Percentiles rank a stretch among this genome's conserved stretches.
Evolutionary conservation across 2,888 invertebrate genomes (phyloP).

Genomic region (Boloria euphrosyne): DNA sequence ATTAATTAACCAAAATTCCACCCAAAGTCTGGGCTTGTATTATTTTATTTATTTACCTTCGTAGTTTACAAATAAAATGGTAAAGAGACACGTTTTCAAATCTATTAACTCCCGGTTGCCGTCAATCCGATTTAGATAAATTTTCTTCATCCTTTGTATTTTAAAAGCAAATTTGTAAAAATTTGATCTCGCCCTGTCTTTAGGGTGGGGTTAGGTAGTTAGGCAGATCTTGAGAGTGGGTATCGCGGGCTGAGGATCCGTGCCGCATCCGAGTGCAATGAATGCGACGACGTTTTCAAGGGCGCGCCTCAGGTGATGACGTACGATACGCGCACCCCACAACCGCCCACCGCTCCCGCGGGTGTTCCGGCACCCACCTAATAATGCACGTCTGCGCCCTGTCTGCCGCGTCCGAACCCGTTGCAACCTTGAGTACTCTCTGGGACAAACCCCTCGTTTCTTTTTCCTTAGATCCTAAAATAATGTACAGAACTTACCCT

Average conservation of each 20-base stretch:
- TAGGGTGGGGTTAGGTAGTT: constrained; percentile 18
- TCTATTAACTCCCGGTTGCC: neutral
- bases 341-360: constrained; percentile 65
- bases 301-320: constrained; percentile 82
- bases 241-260: constrained; percentile 70
- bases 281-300: constrained; percentile 82
- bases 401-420: constrained; percentile 79
- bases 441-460: constrained; percentile 57
- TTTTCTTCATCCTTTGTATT: neutral
- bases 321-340: constrained; percentile 70
- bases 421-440: constrained; percentile 77
- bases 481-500: constrained; percentile 17
- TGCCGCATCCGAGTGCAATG: constrained; percentile 81
- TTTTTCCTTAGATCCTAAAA: constrained; percentile 46
- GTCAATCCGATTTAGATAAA: neutral
- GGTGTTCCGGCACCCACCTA: constrained; percentile 81
- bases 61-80: too few relatives aligned
- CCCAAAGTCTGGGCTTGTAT: too few relatives aligned
- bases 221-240: constrained; percentile 62
- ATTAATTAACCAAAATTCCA: too few relatives aligned
- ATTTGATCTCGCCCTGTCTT: constrained; percentile 4
- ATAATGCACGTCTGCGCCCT: constrained; percentile 82
- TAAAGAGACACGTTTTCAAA: neutral
- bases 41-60: too few relatives aligned
- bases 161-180: neutral